Evolutionary conservation across 2,888 invertebrate species (phyloP).

Genomic region (Nysson spinosus): DNA sequence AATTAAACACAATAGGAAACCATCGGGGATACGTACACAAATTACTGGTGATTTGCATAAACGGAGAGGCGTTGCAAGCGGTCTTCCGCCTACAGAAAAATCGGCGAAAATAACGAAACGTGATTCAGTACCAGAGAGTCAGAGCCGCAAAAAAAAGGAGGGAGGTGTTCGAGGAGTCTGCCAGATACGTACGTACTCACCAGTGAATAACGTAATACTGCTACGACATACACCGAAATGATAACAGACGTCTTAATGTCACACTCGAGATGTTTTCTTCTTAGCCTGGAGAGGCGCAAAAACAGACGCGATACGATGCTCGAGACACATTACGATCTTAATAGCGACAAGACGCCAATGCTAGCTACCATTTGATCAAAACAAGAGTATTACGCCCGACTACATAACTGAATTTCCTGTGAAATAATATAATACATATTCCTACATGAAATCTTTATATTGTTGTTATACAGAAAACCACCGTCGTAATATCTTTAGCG

Average conservation of each 20-base stretch:
- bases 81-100: neutral
- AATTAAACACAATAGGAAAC: constrained; percentile 31
- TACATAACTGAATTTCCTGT: too few species aligned
- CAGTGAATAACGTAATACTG: constrained; percentile 7
- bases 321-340: constrained; percentile 24
- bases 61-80: constrained; percentile 1
- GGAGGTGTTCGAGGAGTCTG: neutral
- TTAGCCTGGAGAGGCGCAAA: constrained; percentile 28
- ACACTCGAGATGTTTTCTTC: constrained; percentile 11
- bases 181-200: neutral
- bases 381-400: too few species aligned
- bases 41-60: constrained; percentile 36
- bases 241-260: constrained; percentile 29
- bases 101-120: constrained; percentile 1
- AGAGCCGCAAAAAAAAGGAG: neutral
- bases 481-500: too few species aligned
- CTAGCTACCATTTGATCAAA: too few species aligned
- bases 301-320: constrained; percentile 16
- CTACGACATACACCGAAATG: constrained; percentile 4
- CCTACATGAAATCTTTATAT: too few species aligned
- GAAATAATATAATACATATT: too few species aligned
- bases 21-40: constrained; percentile 21
- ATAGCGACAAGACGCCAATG: constrained; percentile 22
- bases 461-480: too few species aligned
- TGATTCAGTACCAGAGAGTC: neutral